Evolutionary conservation across 2,888 invertebrate species (phyloP), one percentile per base, ranked within the genome.

Genomic region (Trichogramma evanescens): DNA sequence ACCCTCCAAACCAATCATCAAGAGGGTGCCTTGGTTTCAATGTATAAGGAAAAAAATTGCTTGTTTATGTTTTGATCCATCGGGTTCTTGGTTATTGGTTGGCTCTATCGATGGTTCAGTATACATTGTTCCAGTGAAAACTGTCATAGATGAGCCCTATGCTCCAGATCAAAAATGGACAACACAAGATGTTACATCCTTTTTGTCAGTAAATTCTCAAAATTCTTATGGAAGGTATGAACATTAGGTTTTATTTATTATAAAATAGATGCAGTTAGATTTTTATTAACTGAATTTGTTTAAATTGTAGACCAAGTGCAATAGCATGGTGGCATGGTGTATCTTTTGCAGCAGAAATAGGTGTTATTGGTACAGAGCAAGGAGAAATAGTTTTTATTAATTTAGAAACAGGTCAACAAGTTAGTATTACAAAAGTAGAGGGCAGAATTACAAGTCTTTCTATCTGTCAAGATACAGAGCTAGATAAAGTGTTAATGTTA

Each of bases 1-100:
- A 7, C 57, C 64, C 7, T 65, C 63, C 48, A 53, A 65, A 6
- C 74, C 77, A 8, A 63, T 73, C 3, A 67, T 76, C 53, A 77
- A 73, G 54, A 71, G 72, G 49, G 68, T 78, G 50, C 73, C 75
- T 41, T 78, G 77, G 77, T 77, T 75, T 66, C 73, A 71, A 70
- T 72, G 71, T 4, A 63, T 69, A 6, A 69, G 71, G 43, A 74
- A 72, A 65, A 66, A 69, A 55, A 72, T 77, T 8, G 65, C 74
- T n/a, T 72, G 76, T 54, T 62, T 92, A 75, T 91, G 91, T 75
- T 93, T 93, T 78, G 91, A 93, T 79, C 89, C 91, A 1, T 84
- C 87, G 62, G 92, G 91, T 58, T 86, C 87, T 49, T 90, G 90
- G 89, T 79, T 89, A 40, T 78, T 90, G 39, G 81, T 86, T 66